These are phyloP conservation scores for Pimpla rufipes DNA, from an alignment of 2,888 invertebrate species.

Conservation along the genomic window DNA sequence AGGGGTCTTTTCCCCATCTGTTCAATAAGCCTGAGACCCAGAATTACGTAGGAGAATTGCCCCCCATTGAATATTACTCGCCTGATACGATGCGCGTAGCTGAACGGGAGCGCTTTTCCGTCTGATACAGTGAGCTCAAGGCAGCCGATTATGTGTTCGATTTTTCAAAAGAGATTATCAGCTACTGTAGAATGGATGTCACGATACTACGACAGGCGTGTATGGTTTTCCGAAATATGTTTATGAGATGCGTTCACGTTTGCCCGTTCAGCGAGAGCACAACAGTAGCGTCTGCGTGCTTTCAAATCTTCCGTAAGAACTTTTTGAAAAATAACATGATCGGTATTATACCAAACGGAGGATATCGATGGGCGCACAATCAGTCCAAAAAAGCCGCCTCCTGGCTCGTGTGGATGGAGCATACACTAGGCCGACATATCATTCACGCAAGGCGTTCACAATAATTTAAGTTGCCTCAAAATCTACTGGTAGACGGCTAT, in stretches of 20 bases:
- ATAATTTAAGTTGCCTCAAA: slow-evolving; percentile 35
- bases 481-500: slow-evolving; percentile 53
- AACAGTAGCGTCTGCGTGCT: slow-evolving; percentile 58
- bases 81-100: not conserved
- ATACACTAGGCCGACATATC: slow-evolving; percentile 30
- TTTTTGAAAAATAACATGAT: too few relatives aligned
- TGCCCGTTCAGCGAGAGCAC: slow-evolving; percentile 71
- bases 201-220: too few relatives aligned
- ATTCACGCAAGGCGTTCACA: slow-evolving; percentile 48
- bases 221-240: too few relatives aligned
- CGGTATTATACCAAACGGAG: too few relatives aligned
- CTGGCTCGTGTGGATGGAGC: slow-evolving; percentile 53
- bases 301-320: slow-evolving; percentile 45
- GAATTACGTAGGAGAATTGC: not conserved
- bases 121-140: too few relatives aligned
- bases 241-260: too few relatives aligned
- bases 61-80: not conserved
- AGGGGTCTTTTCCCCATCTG: too few relatives aligned
- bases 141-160: too few relatives aligned
- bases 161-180: too few relatives aligned
- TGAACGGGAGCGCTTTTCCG: not conserved
- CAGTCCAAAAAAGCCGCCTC: too few relatives aligned
- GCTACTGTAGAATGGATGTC: too few relatives aligned
- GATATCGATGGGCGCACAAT: too few relatives aligned
- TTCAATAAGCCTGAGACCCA: slow-evolving; percentile 5